Evolutionary conservation across 1,140 invertebrate species (phyloP).

Genomic region (Drosophila bocqueti): DNA sequence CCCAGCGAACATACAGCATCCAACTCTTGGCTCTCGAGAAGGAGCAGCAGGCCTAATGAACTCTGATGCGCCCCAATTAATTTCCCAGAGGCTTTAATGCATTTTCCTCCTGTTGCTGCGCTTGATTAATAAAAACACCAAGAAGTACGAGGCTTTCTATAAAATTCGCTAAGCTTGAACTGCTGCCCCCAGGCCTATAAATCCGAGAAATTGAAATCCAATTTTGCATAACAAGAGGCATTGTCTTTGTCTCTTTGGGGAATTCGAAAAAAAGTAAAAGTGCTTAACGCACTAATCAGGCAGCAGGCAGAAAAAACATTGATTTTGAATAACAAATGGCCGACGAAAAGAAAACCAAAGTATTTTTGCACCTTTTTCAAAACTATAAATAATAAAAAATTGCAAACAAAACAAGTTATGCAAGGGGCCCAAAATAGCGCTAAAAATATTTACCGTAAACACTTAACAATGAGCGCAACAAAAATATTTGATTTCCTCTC

Average conservation of each 20-base stretch:
- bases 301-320: constrained; percentile 18
- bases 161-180: constrained; percentile 10
- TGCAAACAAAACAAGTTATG: constrained; percentile 46
- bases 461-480: constrained; percentile 27
- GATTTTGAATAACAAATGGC: constrained; percentile 71
- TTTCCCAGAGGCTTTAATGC: constrained; percentile 12
- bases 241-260: constrained; percentile 23
- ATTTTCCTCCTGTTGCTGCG: constrained; percentile 2
- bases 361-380: constrained; percentile 24
- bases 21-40: not conserved
- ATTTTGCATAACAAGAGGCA: constrained; percentile 41
- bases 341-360: constrained; percentile 20
- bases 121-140: constrained; percentile 22
- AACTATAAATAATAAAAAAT: constrained; percentile 18
- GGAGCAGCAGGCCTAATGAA: constrained; percentile 24
- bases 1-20: constrained; percentile 11
- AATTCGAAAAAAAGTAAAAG: constrained; percentile 57
- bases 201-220: constrained; percentile 25
- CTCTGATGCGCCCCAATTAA: constrained; percentile 44
- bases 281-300: constrained; percentile 65
- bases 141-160: constrained; percentile 4
- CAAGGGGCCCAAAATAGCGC: constrained; percentile 28
- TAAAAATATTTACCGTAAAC: constrained; percentile 56
- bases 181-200: constrained; percentile 8
- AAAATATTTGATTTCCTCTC: constrained; percentile 49